Conservation (phyloP, 2,888 invertebrate genomes). For the Thereva nobilitata region DNA sequence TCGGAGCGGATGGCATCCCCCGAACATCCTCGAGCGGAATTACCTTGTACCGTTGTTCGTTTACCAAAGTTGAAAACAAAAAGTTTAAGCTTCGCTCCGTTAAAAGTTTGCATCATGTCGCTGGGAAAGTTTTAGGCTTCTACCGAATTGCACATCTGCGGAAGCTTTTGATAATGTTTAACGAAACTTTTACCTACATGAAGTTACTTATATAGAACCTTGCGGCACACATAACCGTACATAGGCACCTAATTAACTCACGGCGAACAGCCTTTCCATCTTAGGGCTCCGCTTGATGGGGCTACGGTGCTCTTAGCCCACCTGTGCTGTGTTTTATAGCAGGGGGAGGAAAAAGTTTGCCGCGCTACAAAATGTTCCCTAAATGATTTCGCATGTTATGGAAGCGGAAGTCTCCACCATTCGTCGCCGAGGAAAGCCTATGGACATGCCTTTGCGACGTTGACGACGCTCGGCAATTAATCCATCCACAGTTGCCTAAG, state of each 20-base stretch:
- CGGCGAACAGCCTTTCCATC: too few species aligned
- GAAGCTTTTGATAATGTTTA: conserved; percentile 9
- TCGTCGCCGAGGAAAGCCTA: conserved; percentile 18
- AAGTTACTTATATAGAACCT: background rate
- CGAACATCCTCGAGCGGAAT: conserved; percentile 19
- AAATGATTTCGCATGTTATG: conserved; percentile 34
- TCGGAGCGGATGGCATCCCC: conserved; percentile 6
- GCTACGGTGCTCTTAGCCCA: conserved; percentile 20
- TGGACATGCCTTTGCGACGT: conserved; percentile 26
- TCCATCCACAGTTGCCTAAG: conserved; percentile 14
- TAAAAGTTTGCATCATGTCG: conserved; percentile 30
- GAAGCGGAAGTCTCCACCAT: conserved; percentile 27
- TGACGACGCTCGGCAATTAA: conserved; percentile 11
- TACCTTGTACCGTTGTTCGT: conserved; percentile 30
- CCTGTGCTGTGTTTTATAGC: conserved; percentile 1
- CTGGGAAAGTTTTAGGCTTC: conserved; percentile 27
- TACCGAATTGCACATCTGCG: conserved; percentile 28
- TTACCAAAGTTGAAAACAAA: conserved; percentile 26
- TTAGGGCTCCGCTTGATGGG: background rate
- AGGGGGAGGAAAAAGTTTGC: conserved; percentile 22
- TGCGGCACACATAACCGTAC: background rate
- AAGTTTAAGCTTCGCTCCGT: conserved; percentile 31
- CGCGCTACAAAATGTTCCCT: conserved; percentile 25
- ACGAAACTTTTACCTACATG: conserved; percentile 11
- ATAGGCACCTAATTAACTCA: background rate